Evolutionary conservation across 1,140 invertebrate genomes (phyloP).

Genomic region (Heliconius hermathena): DNA sequence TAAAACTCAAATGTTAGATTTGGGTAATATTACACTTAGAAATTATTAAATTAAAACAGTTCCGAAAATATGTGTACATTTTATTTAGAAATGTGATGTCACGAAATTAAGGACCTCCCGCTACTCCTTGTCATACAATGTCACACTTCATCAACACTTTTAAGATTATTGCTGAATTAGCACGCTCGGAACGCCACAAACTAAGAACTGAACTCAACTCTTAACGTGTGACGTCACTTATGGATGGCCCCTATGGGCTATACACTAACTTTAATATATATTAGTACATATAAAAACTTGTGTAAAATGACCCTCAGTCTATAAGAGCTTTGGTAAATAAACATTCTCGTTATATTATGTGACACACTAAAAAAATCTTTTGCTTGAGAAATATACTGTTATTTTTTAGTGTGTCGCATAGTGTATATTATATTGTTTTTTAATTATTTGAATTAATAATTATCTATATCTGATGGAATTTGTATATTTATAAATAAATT

Average conservation of each 20-base stretch:
- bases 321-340: conserved; percentile 5
- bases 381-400: not conserved
- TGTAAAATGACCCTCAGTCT: not conserved
- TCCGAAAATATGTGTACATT: no score
- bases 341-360: not conserved
- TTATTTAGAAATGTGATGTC: no score
- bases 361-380: not conserved
- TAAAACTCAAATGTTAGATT: no score
- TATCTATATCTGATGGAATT: not conserved
- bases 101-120: no score
- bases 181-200: no score
- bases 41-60: no score
- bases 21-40: no score
- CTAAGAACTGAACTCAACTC: no score
- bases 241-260: not conserved
- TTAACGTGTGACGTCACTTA: no score
- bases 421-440: not conserved
- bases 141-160: no score
- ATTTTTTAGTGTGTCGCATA: not conserved
- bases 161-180: no score
- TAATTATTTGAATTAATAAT: not conserved
- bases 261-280: not conserved
- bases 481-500: not conserved
- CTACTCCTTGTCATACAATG: no score
- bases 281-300: not conserved